These are phyloP conservation scores for Papilio helenus DNA, from an alignment of 1,140 invertebrate genomes.

Conservation along the genomic window DNA sequence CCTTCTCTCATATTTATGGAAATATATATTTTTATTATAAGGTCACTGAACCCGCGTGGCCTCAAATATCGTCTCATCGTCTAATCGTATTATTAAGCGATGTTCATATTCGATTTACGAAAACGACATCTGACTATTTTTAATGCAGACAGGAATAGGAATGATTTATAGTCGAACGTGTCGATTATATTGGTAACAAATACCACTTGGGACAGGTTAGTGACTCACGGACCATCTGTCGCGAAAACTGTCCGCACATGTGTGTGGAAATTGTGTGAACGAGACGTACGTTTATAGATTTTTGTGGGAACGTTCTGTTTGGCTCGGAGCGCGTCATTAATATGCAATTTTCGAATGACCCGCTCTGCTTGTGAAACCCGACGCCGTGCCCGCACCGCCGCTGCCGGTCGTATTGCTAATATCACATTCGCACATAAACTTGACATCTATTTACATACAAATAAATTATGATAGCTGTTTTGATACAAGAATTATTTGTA, in stretches of 20 bases:
- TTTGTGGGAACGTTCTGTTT: constrained; percentile 48
- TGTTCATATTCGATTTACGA: not conserved
- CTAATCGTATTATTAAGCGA: constrained; percentile 4
- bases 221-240: constrained; percentile 78
- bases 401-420: constrained; percentile 37
- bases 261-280: constrained; percentile 73
- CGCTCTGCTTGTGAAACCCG: constrained; percentile 58
- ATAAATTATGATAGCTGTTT: constrained; percentile 46
- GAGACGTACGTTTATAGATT: constrained; percentile 59
- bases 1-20: not conserved
- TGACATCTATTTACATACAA: constrained; percentile 43
- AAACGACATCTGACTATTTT: constrained; percentile 17
- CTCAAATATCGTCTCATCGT: not conserved
- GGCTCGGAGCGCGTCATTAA: constrained; percentile 48
- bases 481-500: constrained; percentile 44
- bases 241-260: constrained; percentile 74
- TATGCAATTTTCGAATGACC: constrained; percentile 61
- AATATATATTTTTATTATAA: not conserved
- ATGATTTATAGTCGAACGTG: constrained; percentile 64
- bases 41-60: constrained; percentile 9
- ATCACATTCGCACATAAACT: constrained; percentile 28
- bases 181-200: constrained; percentile 65
- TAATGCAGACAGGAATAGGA: constrained; percentile 49
- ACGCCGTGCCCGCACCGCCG: constrained; percentile 46
- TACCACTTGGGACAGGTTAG: constrained; percentile 67